Conservation (phyloP, 2,113 vertebrate genomes). For the Bubo scandiacus region DNA sequence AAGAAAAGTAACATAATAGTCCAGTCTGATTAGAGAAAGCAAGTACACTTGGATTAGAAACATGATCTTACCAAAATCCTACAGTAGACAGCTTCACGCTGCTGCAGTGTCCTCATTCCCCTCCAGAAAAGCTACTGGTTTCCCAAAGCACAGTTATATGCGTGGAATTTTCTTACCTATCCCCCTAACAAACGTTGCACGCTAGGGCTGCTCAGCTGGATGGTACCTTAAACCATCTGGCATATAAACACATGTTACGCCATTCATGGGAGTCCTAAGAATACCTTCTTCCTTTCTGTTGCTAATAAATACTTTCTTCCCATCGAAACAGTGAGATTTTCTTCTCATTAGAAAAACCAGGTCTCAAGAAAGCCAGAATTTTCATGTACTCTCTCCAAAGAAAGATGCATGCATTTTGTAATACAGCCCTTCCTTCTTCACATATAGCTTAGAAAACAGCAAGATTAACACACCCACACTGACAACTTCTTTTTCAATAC, state of each 20-base stretch:
- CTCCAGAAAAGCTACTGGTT: not conserved
- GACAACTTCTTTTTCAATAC: not conserved
- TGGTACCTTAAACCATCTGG: slow-evolving; percentile 30
- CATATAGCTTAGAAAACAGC: not conserved
- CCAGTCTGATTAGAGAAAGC: not conserved
- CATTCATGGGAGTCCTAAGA: not conserved
- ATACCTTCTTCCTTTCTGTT: slow-evolving; percentile 8
- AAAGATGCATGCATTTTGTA: not conserved
- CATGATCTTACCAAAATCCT: not conserved
- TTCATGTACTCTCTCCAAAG: not conserved
- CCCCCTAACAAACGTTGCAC: not conserved
- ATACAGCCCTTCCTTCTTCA: not conserved
- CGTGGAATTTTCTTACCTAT: not conserved
- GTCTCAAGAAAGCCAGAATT: not conserved
- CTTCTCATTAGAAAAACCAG: not conserved
- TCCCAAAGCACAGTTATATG: not conserved
- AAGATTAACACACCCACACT: not conserved
- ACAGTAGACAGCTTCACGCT: not conserved
- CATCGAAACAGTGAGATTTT: not conserved
- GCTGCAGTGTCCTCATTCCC: not conserved
- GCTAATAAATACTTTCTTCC: slow-evolving; percentile 28
- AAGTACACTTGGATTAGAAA: not conserved
- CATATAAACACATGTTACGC: not conserved
- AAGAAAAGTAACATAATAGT: slow-evolving; percentile 17
- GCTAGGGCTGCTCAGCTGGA: not conserved